These are phyloP conservation scores for Asarcornis scutulata DNA, from an alignment of 2,113 vertebrate species.

Conservation along the genomic window DNA sequence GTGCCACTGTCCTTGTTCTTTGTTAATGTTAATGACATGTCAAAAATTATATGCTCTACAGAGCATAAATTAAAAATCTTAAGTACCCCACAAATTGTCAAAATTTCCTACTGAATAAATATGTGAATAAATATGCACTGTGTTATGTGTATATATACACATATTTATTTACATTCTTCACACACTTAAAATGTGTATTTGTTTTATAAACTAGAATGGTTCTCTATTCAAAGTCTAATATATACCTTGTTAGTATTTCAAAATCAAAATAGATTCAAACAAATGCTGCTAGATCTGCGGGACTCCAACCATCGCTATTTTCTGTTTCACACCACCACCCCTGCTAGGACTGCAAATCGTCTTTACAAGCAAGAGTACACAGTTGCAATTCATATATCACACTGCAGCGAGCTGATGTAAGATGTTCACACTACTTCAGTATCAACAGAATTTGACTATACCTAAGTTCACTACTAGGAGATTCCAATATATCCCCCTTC, in stretches of 20 bases:
- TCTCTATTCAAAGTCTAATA: background rate
- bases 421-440: background rate
- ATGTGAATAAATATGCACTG: background rate
- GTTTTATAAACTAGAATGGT: background rate
- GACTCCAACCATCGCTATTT: background rate
- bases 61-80: background rate
- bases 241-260: background rate
- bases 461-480: background rate
- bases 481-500: background rate
- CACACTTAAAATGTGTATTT: background rate
- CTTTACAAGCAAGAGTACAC: background rate
- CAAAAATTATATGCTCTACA: background rate
- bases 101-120: background rate
- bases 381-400: background rate
- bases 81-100: background rate
- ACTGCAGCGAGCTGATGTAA: background rate
- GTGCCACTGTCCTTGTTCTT: background rate
- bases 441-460: background rate
- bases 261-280: background rate
- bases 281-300: background rate
- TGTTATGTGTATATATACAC: background rate
- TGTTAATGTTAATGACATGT: background rate
- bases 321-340: background rate
- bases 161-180: background rate
- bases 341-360: background rate